Evolutionary conservation across 1,140 invertebrate species (phyloP), one percentile per base, ranked within the genome.

Genomic region (Drosophila sturtevanti): DNA sequence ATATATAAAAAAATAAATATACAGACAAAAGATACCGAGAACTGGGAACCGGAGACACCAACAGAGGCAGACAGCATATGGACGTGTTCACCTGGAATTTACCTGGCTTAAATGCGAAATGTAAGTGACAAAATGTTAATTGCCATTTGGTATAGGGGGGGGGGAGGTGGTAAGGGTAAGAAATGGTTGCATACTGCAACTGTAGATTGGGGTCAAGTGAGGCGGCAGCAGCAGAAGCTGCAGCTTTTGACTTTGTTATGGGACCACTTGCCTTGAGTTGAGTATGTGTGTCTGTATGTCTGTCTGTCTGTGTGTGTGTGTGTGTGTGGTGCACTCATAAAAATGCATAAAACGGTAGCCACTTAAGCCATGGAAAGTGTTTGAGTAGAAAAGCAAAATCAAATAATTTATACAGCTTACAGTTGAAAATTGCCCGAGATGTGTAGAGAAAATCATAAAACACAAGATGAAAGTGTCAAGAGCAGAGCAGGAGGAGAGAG

Each of bases 71-170:
- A 48, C 60, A 75, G 41, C n/a, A 48, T 63, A 51, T 27, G 44
- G 52, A 77, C 81, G 81, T 86, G 81, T 67, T 75, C 70, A 76
- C 38, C 66, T 72, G 71, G 51, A 80, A 78, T 64, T 87, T 86
- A 76, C 70, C 51, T 62, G 56, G 73, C 81, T 85, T 81, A 69
- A 69, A 61, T 82, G 80, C 75, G 62, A 77, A 80, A 66, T 67
- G 63, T 71, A 78, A 79, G 82, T 86, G 81, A 81, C 75, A 86
- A 81, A 81, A 67, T 74, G 69, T 54, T 86, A 80, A 85, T 85
- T 85, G 81, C 76, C 78, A 51, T 14, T 21, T 31, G 54, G 21
- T 38, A 38, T 24, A 18, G 31, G 24, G 61, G 55, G 61, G 9
- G 41, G 1, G 38, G 38, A 5, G 4, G 4, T 16, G 18, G 24